phyloP scores from a whole-genome alignment of 35 echinoderm and acorn worm genomes.

The Apostichopus parvimensis region DNA sequence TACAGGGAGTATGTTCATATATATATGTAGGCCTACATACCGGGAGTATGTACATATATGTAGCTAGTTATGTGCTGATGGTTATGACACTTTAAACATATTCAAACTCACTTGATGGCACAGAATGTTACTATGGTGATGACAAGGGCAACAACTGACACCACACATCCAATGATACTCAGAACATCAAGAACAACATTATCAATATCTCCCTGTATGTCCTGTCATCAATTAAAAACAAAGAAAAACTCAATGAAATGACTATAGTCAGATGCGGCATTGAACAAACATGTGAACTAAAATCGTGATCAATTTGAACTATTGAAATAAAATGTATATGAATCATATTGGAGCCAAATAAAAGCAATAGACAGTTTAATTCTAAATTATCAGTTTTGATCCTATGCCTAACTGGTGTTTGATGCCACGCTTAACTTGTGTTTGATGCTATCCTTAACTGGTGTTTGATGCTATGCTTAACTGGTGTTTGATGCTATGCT shows the following conservation, averaged over 20 bases:
- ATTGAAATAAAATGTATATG: no score
- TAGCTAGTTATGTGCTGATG: background rate
- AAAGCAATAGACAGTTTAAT: no score
- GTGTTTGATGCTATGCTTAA: no score
- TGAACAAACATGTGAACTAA: no score
- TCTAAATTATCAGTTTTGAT: no score
- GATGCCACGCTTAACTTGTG: no score
- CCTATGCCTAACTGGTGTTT: no score
- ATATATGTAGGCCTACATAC: background rate
- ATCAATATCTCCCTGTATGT: constrained; percentile 41
- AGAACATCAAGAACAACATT: constrained; percentile 32
- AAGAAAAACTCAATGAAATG: background rate
- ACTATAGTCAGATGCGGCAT: background rate
- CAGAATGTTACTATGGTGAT: constrained; percentile 50
- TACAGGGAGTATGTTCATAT: background rate
- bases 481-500: no score
- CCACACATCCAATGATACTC: constrained; percentile 50
- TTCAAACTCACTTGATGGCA: constrained; percentile 33
- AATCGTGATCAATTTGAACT: no score
- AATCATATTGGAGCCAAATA: no score
- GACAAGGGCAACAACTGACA: constrained; percentile 40
- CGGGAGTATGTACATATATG: background rate
- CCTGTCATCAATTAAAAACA: background rate
- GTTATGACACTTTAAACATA: background rate
- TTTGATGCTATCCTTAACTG: no score